Conservation (phyloP, 2,888 invertebrate species). For the Amiota mariae region DNA sequence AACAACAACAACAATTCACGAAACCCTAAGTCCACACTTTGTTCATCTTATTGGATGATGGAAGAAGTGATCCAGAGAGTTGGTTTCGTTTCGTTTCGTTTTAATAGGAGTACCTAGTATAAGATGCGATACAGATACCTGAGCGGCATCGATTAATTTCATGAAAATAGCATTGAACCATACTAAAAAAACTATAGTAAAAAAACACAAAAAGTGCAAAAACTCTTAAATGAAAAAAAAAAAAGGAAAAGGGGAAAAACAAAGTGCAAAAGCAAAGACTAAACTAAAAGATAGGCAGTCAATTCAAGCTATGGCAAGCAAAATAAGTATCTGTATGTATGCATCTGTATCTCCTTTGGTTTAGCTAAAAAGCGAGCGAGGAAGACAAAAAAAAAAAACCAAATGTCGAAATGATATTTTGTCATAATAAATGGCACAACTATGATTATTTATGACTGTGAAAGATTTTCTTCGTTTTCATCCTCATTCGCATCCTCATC, state of each 20-base stretch:
- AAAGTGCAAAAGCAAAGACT: background rate
- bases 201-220: background rate
- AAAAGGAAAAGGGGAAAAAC: too few relatives aligned
- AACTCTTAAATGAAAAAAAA: background rate
- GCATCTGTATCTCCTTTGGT: too few relatives aligned
- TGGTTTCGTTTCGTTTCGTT: background rate
- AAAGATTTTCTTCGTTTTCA: conserved; percentile 1
- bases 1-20: background rate
- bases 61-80: background rate
- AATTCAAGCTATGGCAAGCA: background rate
- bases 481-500: background rate
- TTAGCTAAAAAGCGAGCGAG: too few relatives aligned
- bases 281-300: background rate
- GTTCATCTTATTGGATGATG: background rate
- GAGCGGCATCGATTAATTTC: conserved; percentile 28
- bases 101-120: conserved; percentile 1
- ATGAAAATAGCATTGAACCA: conserved; percentile 16
- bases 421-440: conserved; percentile 67
- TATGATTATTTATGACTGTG: conserved; percentile 63
- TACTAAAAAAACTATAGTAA: background rate
- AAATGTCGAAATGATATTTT: conserved; percentile 67
- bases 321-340: background rate
- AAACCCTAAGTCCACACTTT: background rate
- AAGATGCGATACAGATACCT: conserved; percentile 29
- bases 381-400: conserved; percentile 39